Conservation (phyloP, 2,797 vertebrate species). For the Thunnus albacares region DNA sequence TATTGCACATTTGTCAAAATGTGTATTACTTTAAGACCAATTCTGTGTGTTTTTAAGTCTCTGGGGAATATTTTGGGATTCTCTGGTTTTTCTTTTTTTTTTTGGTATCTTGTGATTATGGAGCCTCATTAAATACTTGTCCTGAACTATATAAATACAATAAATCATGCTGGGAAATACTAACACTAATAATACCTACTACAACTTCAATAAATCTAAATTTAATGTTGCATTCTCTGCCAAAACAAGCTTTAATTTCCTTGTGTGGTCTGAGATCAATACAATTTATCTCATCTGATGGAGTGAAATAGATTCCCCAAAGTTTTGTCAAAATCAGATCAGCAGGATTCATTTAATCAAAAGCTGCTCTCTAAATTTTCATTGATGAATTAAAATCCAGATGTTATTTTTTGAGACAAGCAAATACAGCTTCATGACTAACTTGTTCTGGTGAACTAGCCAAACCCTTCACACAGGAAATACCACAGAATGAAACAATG, state of each 20-base stretch:
- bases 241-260: neutral
- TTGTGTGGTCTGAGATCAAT: neutral
- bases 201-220: neutral
- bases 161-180: no score
- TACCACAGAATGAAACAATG: neutral
- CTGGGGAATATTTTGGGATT: no score
- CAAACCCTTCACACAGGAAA: constrained; percentile 17
- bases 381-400: neutral
- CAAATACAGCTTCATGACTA: neutral
- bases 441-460: constrained; percentile 14
- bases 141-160: no score
- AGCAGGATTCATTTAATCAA: neutral
- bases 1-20: no score
- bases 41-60: no score
- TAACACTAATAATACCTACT: neutral
- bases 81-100: no score
- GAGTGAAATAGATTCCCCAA: neutral
- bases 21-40: no score
- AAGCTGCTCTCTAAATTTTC: neutral
- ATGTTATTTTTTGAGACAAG: neutral
- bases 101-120: no score
- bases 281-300: neutral
- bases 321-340: neutral
- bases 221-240: neutral
- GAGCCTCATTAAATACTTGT: no score